Evolutionary conservation across 2,888 invertebrate genomes (phyloP), one percentile per base, ranked within the genome.

Genomic region (Geophilus truncorum): DNA sequence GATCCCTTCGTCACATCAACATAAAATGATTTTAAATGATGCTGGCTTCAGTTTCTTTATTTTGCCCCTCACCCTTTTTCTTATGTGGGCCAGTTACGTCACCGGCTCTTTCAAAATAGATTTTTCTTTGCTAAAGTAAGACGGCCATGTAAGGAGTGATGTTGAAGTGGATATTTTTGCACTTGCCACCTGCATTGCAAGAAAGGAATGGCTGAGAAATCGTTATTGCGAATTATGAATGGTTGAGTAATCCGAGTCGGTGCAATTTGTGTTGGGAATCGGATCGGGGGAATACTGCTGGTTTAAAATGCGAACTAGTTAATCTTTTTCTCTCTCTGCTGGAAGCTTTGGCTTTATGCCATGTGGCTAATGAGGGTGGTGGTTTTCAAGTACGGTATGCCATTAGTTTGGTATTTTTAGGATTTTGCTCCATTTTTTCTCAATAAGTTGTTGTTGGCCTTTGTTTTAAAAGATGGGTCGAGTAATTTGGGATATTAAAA

Each of bases 301-400:
- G 57, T 18, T 62, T 62, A 23, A 62, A 62, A 62, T 62, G 57
- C 18, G 57, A 18, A 62, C 18, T 62, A 21, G 57, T 62, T 62
- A 62, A 62, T 62, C 18, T 62, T 7, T 62, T 23, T 62, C n/a
- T n/a, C n/a, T 23, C 18, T 23, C 23, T 62, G 57, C 23, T 62
- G 21, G 21, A 21, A 7, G 21, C 18, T 62, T 62, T 62, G 57
- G 57, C 4, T 1, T 0, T 21, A 10, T 62, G 57, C 57, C 57
- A 62, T 21, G 23, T 62, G 21, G n/a, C 57, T 4, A 23, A 23
- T 62, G 18, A 23, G 57, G 21, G 23, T 23, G 57, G 57, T 62
- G 57, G 21, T 62, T 62, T 62, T 62, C 57, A 62, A 62, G n/a
- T n/a, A n/a, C n/a, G n/a, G 23, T 62, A 62, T 62, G 57, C 57